Base-by-base conservation (phyloP, 1,140 invertebrate species). In the Drosophila nikananu region DNA sequence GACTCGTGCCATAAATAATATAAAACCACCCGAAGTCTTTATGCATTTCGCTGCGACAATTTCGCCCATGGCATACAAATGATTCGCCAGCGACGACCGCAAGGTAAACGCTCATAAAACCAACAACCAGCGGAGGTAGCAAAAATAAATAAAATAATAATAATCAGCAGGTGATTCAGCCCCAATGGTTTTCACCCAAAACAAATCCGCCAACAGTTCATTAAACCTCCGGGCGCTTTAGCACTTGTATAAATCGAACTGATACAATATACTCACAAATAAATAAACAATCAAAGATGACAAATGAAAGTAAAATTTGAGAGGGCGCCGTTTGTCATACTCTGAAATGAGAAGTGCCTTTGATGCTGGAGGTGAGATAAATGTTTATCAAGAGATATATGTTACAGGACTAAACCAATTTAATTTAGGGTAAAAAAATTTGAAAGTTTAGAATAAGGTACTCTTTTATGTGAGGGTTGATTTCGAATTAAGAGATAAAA, bases 41-140 rank as follows among this genome's bases (percentile, higher is more conserved):
- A 67, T 80, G 57, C 61, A 80, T 68, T 83, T 83, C 60, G 48
- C 75, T 64, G 51, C 17, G 54, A 83, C 60, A 65, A 83, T 86
- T 87, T 87, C 80, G 81, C 77, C 81, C 62, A 62, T 77, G 81
- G 84, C 81, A 87, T 87, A 87, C 84, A 84, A 87, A 87, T 63
- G 58, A 71, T 48, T 41, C 55, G 54, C 48, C 58, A 71, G 19
- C 32, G 39, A 46, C 51, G 80, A 73, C 54, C 68, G 32, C 73
- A 78, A 81, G 78, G 84, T 89, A 83, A 87, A 80, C 64, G 76
- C 32, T 80, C 65, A 73, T 66, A 78, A 61, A 64, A 59, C 44
- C 49, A 74, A 61, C 58, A 65, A 76, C 37, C 48, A 67, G 64
- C 60, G 44, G 42, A 55, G 54, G 54, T 12, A 39, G 54, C 54